Percentiles rank a stretch among this genome's conserved stretches.
These are phyloP conservation scores for Subacronicta megacephala DNA, from an alignment of 2,888 invertebrate species.

Conservation along the genomic window DNA sequence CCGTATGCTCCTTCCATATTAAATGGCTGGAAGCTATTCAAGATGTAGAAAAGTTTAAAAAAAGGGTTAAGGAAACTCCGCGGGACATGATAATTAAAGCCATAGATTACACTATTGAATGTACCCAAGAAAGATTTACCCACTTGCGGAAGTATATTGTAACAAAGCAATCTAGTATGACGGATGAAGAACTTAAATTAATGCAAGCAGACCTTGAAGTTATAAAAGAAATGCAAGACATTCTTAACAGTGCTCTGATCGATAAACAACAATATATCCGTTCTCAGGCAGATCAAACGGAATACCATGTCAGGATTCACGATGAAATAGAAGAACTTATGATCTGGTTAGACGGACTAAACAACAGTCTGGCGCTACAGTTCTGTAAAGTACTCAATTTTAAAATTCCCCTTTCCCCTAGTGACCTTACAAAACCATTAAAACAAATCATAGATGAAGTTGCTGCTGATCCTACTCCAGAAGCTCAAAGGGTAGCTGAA, in stretches of 20 bases:
- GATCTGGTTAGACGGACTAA: slow-evolving; percentile 64
- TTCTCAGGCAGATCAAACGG: slow-evolving; percentile 57
- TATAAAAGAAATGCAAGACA: slow-evolving; percentile 59
- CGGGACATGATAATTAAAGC: slow-evolving; percentile 55
- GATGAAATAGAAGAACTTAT: slow-evolving; percentile 67
- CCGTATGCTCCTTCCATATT: slow-evolving; percentile 58
- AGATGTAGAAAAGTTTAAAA: slow-evolving; percentile 61
- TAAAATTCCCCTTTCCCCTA: slow-evolving; percentile 40
- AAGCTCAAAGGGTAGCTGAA: slow-evolving; percentile 36
- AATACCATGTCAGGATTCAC: slow-evolving; percentile 54
- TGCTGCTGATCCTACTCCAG: slow-evolving; percentile 32
- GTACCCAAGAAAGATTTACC: slow-evolving; percentile 47
- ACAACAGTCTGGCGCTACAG: slow-evolving; percentile 60
- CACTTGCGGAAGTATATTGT: slow-evolving; percentile 49
- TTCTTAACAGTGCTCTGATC: slow-evolving; percentile 50
- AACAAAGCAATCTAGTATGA: slow-evolving; percentile 26
- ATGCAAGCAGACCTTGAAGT: slow-evolving; percentile 54
- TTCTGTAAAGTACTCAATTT: slow-evolving; percentile 55
- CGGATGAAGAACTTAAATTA: slow-evolving; percentile 41
- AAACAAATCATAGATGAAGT: slow-evolving; percentile 59
- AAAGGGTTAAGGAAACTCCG: slow-evolving; percentile 57
- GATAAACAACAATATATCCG: slow-evolving; percentile 59
- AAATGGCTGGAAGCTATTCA: slow-evolving; percentile 65
- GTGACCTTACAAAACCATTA: slow-evolving; percentile 55
- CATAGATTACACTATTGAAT: slow-evolving; percentile 59